These are phyloP conservation scores for Pedetes capensis DNA, from an alignment of 2,113 vertebrate genomes.

Conservation along the genomic window DNA sequence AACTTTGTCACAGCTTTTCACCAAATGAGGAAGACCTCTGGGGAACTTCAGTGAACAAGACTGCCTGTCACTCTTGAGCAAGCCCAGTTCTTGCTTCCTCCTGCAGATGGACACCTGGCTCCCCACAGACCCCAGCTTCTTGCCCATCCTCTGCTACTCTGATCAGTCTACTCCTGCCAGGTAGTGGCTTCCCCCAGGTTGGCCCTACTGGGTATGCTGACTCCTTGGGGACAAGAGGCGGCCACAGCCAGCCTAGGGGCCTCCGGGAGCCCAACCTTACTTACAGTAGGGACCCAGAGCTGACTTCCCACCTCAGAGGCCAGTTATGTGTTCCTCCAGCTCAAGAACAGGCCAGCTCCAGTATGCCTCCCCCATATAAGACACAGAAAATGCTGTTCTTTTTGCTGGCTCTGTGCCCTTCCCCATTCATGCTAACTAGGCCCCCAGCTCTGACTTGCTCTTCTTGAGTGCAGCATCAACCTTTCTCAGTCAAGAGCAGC, in stretches of 20 bases:
- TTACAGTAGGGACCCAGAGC: fast-evolving
- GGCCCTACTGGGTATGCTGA: not conserved
- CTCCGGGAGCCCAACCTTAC: not conserved
- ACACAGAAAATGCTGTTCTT: not conserved
- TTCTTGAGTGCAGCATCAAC: not conserved
- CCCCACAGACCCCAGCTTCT: not conserved
- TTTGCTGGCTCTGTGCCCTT: not conserved
- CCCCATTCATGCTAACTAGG: no score
- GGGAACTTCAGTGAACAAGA: no score
- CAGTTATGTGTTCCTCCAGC: not conserved
- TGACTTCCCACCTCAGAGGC: not conserved
- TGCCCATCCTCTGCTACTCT: not conserved
- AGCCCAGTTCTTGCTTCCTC: not conserved
- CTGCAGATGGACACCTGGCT: not conserved
- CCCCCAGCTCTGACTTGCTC: not conserved
- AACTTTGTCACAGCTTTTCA: not conserved
- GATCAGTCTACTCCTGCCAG: not conserved
- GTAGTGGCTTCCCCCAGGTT: not conserved
- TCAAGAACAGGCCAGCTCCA: no score
- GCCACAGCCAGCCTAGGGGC: not conserved
- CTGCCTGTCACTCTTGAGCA: no score
- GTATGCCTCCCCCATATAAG: not conserved
- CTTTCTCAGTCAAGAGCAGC: not conserved
- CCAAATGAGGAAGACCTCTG: not conserved
- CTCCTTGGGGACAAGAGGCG: not conserved